Evolutionary conservation across 2,797 vertebrate species (phyloP).

Genomic region (Acomys russatus): DNA sequence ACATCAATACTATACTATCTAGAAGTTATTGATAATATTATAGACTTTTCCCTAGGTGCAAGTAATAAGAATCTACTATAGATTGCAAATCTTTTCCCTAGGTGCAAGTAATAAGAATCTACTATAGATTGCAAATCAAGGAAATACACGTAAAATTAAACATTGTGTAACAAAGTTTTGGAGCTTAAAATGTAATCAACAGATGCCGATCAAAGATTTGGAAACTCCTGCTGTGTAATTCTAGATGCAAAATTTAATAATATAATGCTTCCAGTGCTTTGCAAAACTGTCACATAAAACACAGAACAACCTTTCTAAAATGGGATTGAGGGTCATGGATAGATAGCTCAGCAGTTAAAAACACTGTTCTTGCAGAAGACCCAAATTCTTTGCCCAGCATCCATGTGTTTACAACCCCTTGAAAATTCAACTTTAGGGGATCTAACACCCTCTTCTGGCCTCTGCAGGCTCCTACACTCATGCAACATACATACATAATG

Average conservation of each 20-base stretch:
- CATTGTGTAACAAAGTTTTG: conserved; percentile 23
- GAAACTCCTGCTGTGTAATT: conserved; percentile 13
- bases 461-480: neutral
- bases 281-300: conserved; percentile 55
- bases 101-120: conserved; percentile 63
- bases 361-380: neutral
- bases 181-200: conserved; percentile 66
- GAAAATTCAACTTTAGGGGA: neutral
- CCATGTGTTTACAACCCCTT: neutral
- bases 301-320: neutral
- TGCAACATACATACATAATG: neutral
- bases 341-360: neutral
- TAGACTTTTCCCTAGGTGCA: conserved; percentile 61
- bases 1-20: conserved; percentile 30
- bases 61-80: conserved; percentile 65
- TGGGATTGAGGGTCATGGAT: rapidly evolving
- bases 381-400: neutral
- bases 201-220: conserved; percentile 37
- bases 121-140: conserved; percentile 60
- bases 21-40: conserved; percentile 65
- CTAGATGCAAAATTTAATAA: conserved; percentile 38
- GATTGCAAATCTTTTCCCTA: conserved; percentile 64
- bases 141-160: conserved; percentile 66
- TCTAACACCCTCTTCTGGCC: neutral
- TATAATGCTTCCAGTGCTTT: conserved; percentile 8